Conservation (phyloP, 2,113 vertebrate genomes). For the mouse (Mus musculus) region DNA sequence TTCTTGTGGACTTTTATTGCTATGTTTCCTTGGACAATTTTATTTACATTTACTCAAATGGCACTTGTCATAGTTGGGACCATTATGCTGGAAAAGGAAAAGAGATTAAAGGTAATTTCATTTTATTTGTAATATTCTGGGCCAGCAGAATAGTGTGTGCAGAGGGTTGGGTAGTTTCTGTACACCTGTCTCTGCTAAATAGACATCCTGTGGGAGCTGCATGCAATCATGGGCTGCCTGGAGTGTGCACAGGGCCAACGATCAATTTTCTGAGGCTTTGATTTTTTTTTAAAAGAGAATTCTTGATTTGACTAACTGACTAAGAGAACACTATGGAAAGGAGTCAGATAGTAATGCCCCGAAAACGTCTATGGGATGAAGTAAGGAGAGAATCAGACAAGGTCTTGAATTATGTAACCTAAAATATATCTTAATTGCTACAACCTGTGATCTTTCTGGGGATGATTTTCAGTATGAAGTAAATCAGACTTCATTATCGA, state of each 20-base stretch:
- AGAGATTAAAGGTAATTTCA: conserved; percentile 92
- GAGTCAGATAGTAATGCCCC: background rate
- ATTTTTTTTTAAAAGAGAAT: background rate
- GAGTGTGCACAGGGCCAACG: background rate
- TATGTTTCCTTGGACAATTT: conserved; percentile 92
- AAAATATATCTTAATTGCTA: background rate
- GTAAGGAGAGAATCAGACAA: background rate
- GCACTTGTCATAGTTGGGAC: conserved; percentile 92
- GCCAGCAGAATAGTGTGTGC: background rate
- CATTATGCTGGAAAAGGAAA: conserved; percentile 95
- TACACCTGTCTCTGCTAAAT: background rate
- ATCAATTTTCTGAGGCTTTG: background rate
- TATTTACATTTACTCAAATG: conserved; percentile 96
- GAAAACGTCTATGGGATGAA: background rate
- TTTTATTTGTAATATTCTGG: conserved; percentile 22
- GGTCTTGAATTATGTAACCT: background rate
- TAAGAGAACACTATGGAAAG: background rate
- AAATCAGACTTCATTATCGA: background rate
- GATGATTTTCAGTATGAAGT: background rate
- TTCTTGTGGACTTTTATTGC: conserved; percentile 93
- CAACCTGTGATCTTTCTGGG: background rate
- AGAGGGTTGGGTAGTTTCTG: background rate
- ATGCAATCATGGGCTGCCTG: background rate
- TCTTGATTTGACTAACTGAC: conserved; percentile 17
- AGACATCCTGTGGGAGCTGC: background rate